Percentiles rank a stretch among this genome's conserved stretches.
Evolutionary conservation across 2,113 vertebrate species (phyloP).

Genomic region (Coracopsis vasa): DNA sequence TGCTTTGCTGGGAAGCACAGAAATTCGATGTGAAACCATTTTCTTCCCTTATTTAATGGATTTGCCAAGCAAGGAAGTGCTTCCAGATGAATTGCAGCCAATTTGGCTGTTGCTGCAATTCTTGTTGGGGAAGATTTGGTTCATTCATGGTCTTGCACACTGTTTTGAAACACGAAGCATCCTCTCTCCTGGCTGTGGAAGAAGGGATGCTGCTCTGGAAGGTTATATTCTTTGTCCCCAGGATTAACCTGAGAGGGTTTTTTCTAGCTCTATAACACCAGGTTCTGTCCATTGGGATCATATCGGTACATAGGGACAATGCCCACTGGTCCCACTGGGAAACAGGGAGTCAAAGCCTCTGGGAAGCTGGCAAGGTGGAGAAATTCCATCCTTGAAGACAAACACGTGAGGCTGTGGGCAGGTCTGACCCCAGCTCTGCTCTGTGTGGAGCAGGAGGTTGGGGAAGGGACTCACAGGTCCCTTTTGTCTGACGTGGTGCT

Average conservation of each 20-base stretch:
- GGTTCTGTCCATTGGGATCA: background rate
- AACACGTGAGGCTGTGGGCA: background rate
- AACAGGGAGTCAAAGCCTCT: background rate
- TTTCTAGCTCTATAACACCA: background rate
- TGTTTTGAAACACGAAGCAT: background rate
- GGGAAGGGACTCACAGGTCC: background rate
- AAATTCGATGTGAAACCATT: background rate
- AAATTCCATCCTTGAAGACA: background rate
- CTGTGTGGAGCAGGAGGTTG: background rate
- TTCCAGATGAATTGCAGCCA: background rate
- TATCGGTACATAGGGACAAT: fast-evolving
- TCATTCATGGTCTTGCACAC: background rate
- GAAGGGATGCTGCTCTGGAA: background rate
- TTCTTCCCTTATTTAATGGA: background rate
- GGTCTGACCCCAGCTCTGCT: background rate
- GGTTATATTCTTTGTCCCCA: background rate
- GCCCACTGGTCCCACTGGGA: background rate
- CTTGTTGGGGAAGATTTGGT: background rate
- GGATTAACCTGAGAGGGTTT: background rate
- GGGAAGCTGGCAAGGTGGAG: background rate
- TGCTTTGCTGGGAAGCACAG: background rate
- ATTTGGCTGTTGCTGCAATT: background rate
- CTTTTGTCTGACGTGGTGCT: background rate
- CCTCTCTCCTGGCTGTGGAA: background rate
- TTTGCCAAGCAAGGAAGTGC: background rate